A percentile compares a stretch with the other conserved stretches of the same genome.
Evolutionary conservation across 2,113 vertebrate genomes (phyloP).

Genomic region (Condylura cristata): DNA sequence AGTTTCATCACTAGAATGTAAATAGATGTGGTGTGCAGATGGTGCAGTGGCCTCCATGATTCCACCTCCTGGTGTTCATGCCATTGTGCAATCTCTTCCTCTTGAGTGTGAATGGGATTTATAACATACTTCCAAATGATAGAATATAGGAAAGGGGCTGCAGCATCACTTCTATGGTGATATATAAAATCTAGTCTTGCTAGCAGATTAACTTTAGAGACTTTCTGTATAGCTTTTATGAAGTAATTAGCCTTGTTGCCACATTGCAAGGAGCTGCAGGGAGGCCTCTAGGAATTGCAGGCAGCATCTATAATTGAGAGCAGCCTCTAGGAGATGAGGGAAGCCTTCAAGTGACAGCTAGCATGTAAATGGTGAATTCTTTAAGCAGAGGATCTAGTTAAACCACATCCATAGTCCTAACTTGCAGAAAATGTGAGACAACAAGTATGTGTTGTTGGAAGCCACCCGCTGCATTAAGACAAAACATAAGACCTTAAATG

Average conservation of each 20-base stretch:
- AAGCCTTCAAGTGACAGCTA: neutral
- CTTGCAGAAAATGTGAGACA: neutral
- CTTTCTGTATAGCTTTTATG: too few species aligned
- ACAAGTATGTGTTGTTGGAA: constrained; percentile 18
- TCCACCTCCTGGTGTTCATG: neutral
- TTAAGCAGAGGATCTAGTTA: neutral
- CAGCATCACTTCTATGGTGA: neutral
- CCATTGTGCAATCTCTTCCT: neutral
- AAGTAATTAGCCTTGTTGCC: neutral
- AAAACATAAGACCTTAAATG: too few species aligned
- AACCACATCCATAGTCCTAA: neutral
- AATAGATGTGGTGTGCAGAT: neutral
- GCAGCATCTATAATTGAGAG: neutral
- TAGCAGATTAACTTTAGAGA: too few species aligned
- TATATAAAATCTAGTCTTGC: neutral
- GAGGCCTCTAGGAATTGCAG: neutral
- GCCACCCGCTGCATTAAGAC: too few species aligned
- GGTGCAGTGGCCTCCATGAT: neutral
- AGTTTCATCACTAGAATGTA: neutral
- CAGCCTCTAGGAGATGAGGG: neutral
- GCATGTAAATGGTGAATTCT: neutral
- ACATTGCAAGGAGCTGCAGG: neutral
- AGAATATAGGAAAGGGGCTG: neutral
- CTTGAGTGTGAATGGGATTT: neutral
- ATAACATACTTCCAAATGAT: neutral